Percentiles rank a stretch among this genome's conserved stretches.
Evolutionary conservation across 2,888 invertebrate species (phyloP).

Genomic region (Amphipyra tragopoginis): DNA sequence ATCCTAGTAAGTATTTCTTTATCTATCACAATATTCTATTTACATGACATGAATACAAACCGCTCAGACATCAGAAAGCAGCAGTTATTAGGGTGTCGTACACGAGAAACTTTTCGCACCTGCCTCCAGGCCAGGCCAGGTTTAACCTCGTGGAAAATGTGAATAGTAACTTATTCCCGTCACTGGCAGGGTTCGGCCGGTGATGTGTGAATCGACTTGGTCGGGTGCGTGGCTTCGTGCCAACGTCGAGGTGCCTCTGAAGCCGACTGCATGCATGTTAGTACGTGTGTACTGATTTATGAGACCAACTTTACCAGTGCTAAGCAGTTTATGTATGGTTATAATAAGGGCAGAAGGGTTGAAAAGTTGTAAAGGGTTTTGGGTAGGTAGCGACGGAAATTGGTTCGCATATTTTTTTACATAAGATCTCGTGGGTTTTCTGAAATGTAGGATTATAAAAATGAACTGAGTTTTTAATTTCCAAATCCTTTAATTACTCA

Average conservation of each 20-base stretch:
- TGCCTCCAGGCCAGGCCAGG: constrained; percentile 24
- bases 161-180: constrained; percentile 55
- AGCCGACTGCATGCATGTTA: constrained; percentile 66
- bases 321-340: constrained; percentile 61
- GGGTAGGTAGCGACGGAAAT: background rate
- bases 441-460: too few relatives aligned
- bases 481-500: too few relatives aligned
- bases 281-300: constrained; percentile 72
- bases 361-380: constrained; percentile 8
- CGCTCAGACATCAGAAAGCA: constrained; percentile 29
- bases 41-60: constrained; percentile 40
- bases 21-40: constrained; percentile 30
- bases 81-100: constrained; percentile 45
- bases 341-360: constrained; percentile 35
- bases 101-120: constrained; percentile 46
- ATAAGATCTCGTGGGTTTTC: too few relatives aligned
- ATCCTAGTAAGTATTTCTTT: too few relatives aligned
- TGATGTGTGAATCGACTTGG: constrained; percentile 54
- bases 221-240: constrained; percentile 78
- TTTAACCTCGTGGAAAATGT: constrained; percentile 48
- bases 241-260: constrained; percentile 71
- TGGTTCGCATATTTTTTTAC: background rate
- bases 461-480: too few relatives aligned
- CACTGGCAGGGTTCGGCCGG: constrained; percentile 45
- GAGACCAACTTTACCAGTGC: constrained; percentile 67